Evolutionary conservation across 2,888 invertebrate genomes (phyloP).

Genomic region (Sphaerophoria rueppellii): DNA sequence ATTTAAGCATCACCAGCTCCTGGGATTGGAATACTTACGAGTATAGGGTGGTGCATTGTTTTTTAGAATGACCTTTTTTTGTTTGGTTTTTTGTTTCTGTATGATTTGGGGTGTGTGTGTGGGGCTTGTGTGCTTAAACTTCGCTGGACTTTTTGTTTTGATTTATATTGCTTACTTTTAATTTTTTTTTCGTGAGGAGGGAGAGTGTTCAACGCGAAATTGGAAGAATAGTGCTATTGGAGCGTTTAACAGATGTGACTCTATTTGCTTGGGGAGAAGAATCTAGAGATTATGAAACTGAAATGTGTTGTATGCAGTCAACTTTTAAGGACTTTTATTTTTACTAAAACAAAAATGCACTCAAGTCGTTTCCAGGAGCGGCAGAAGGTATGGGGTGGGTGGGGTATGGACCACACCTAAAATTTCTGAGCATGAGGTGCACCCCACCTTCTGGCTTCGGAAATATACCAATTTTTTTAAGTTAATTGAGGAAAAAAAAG

Average conservation of each 20-base stretch:
- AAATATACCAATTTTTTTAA: too few relatives aligned
- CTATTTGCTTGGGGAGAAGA: not conserved
- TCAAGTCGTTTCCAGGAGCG: too few relatives aligned
- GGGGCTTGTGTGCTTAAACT: constrained; percentile 19
- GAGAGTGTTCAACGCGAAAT: not conserved
- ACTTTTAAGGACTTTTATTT: too few relatives aligned
- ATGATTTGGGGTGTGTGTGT: not conserved
- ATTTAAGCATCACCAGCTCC: not conserved
- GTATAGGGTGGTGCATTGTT: constrained; percentile 25
- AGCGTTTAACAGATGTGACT: constrained; percentile 14
- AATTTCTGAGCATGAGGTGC: too few relatives aligned
- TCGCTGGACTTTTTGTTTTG: constrained; percentile 28
- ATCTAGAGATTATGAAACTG: not conserved
- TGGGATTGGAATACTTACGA: not conserved
- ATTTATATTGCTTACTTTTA: constrained; percentile 6
- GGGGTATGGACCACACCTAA: too few relatives aligned
- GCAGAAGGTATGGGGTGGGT: too few relatives aligned
- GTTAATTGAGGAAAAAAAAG: too few relatives aligned
- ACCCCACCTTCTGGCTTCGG: too few relatives aligned
- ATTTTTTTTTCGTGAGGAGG: not conserved
- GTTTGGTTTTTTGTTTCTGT: not conserved
- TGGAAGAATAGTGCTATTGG: constrained; percentile 11
- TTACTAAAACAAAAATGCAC: too few relatives aligned
- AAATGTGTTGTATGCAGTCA: not conserved
- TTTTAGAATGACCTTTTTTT: constrained; percentile 18